Conservation (phyloP, 2,113 vertebrate genomes). For the Syngnathus typhle region DNA sequence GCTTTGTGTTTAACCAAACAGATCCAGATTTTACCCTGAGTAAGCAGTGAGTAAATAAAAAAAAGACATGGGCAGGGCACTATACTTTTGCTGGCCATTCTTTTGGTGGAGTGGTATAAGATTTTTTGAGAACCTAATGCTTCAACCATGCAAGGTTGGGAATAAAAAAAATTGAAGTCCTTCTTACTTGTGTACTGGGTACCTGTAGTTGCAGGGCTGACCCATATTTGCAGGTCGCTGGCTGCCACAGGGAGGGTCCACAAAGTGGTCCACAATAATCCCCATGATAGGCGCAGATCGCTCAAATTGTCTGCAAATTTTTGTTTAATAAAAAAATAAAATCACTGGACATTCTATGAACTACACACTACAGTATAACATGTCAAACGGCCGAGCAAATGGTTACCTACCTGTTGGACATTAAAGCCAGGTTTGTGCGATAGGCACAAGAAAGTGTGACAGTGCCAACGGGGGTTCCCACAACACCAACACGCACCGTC, state of each 20-base stretch:
- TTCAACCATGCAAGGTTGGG: not conserved
- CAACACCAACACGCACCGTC: constrained; percentile 91
- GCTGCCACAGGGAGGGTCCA: constrained; percentile 84
- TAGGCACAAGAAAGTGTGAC: constrained; percentile 96
- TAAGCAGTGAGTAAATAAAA: not conserved
- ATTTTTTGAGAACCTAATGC: not conserved
- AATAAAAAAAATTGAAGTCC: not conserved
- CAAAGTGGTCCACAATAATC: constrained; percentile 98
- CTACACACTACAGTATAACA: not conserved
- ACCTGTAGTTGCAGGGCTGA: constrained; percentile 98
- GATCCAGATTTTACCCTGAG: too few relatives aligned
- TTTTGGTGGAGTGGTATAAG: not conserved
- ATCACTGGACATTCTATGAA: not conserved
- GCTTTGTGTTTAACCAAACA: not conserved
- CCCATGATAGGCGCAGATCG: constrained; percentile 95
- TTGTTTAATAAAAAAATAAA: not conserved
- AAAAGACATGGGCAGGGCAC: not conserved
- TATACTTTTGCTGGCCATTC: not conserved
- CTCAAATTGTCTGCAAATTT: constrained; percentile 87
- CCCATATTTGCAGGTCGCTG: constrained; percentile 72
- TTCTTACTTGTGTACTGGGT: constrained; percentile 2
- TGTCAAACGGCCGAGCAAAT: not conserved
- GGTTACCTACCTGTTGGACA: constrained; percentile 94
- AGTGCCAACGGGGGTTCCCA: constrained; percentile 91
- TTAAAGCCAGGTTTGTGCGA: constrained; percentile 95